Evolutionary conservation across 2,113 vertebrate genomes (phyloP).

Genomic region (Carettochelys insculpta): DNA sequence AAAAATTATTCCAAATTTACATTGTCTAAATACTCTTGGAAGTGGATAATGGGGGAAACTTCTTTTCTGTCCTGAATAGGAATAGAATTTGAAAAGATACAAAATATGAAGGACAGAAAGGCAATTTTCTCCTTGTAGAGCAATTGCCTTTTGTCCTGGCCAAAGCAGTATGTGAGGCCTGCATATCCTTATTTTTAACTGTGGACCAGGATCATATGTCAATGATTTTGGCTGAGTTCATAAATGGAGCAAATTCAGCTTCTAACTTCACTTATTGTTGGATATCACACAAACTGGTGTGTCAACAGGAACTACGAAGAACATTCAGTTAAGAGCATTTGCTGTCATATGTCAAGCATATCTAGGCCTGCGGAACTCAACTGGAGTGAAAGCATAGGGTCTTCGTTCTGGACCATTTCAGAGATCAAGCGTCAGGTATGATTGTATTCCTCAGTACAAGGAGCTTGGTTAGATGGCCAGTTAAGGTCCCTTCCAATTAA

Average conservation of each 20-base stretch:
- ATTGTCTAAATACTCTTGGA: slow-evolving; percentile 39
- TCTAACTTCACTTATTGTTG: slow-evolving; percentile 10
- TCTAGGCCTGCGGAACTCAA: not conserved
- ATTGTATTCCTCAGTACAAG: not conserved
- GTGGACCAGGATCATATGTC: slow-evolving; percentile 20
- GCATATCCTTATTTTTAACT: slow-evolving; percentile 63
- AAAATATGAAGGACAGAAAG: slow-evolving; percentile 60
- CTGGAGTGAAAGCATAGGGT: not conserved
- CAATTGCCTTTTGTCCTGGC: not conserved
- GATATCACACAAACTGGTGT: not conserved
- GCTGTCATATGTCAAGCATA: slow-evolving; percentile 28
- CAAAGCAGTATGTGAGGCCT: slow-evolving; percentile 19
- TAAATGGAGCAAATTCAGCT: slow-evolving; percentile 25
- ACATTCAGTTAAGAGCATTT: slow-evolving; percentile 20
- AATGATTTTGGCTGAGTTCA: slow-evolving; percentile 31
- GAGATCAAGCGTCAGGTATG: slow-evolving; percentile 12
- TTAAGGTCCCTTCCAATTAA: not conserved
- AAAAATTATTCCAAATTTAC: slow-evolving; percentile 36
- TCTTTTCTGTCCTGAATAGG: slow-evolving; percentile 59
- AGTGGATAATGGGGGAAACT: slow-evolving; percentile 58
- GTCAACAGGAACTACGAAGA: not conserved
- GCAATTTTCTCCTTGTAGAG: slow-evolving; percentile 37
- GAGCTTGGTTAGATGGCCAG: not conserved
- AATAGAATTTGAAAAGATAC: slow-evolving; percentile 32
- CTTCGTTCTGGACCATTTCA: slow-evolving; percentile 13